These are phyloP conservation scores for Eidolon dupreanum DNA, from an alignment of 2,797 vertebrate species.

Conservation along the genomic window DNA sequence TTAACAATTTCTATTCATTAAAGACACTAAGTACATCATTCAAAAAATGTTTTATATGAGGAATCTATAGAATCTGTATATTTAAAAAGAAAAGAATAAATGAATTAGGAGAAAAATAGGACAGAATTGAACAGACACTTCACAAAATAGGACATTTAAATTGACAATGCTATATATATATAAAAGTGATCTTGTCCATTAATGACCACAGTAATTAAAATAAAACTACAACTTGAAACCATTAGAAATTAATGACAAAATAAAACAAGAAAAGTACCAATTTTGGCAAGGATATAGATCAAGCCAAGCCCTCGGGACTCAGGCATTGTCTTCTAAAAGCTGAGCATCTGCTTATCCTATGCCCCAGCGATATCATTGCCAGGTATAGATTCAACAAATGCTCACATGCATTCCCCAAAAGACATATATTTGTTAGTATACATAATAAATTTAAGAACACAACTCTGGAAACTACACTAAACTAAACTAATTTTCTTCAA, in stretches of 20 bases:
- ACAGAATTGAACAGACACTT: background rate
- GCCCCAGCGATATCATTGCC: background rate
- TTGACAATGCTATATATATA: background rate
- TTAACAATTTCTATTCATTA: background rate
- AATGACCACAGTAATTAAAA: background rate
- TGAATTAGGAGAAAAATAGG: background rate
- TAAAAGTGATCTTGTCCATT: background rate
- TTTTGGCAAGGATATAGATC: background rate
- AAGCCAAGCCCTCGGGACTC: background rate
- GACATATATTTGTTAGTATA: background rate
- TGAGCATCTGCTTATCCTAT: background rate
- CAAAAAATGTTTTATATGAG: background rate
- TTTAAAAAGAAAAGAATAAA: background rate
- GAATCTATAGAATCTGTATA: background rate
- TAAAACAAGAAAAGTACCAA: background rate
- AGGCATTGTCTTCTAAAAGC: background rate
- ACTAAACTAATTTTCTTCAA: background rate
- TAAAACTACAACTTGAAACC: background rate
- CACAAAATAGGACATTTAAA: background rate
- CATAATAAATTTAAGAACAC: background rate
- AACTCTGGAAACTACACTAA: background rate
- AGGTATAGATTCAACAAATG: background rate
- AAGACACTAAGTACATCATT: background rate
- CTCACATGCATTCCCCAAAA: too few species aligned
- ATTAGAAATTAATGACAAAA: background rate